Percentiles rank a stretch among this genome's conserved stretches.
These are phyloP conservation scores for Diadegma fenestrale DNA, from an alignment of 2,888 invertebrate genomes.

Conservation along the genomic window DNA sequence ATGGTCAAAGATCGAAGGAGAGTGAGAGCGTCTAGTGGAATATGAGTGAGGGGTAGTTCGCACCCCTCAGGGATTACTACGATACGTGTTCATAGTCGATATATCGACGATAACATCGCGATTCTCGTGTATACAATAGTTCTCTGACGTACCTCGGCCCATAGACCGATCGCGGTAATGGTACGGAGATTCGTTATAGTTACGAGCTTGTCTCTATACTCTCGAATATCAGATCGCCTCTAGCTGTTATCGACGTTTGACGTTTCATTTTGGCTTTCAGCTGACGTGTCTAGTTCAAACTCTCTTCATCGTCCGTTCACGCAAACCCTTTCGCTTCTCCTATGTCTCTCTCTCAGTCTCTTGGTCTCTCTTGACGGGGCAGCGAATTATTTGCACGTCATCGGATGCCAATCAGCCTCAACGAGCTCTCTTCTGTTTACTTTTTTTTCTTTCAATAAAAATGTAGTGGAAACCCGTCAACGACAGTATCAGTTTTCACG, in stretches of 20 bases:
- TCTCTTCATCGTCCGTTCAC: slow-evolving; percentile 9
- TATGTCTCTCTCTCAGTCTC: slow-evolving; percentile 4
- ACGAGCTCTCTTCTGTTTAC: slow-evolving; percentile 21
- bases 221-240: slow-evolving; percentile 1
- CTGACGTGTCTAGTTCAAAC: slow-evolving; percentile 29
- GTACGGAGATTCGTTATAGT: slow-evolving; percentile 36
- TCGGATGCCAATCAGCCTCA: slow-evolving; percentile 49
- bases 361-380: slow-evolving; percentile 9
- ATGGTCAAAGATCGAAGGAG: slow-evolving; percentile 6
- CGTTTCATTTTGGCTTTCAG: slow-evolving; percentile 60
- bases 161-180: neutral
- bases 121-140: slow-evolving; percentile 24
- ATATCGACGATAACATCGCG: slow-evolving; percentile 58
- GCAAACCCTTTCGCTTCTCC: slow-evolving; percentile 16
- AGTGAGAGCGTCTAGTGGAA: slow-evolving; percentile 16
- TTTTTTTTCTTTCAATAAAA: slow-evolving; percentile 20
- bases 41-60: slow-evolving; percentile 14
- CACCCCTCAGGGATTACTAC: slow-evolving; percentile 50
- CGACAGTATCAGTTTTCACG: slow-evolving; percentile 33
- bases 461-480: slow-evolving; percentile 36
- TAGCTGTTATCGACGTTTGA: slow-evolving; percentile 63
- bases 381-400: slow-evolving; percentile 64
- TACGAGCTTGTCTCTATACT: slow-evolving; percentile 20
- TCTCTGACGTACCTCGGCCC: slow-evolving; percentile 12
- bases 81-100: slow-evolving; percentile 53